Conservation (phyloP, 2,888 invertebrate genomes). For the Mimachlamys varia region DNA sequence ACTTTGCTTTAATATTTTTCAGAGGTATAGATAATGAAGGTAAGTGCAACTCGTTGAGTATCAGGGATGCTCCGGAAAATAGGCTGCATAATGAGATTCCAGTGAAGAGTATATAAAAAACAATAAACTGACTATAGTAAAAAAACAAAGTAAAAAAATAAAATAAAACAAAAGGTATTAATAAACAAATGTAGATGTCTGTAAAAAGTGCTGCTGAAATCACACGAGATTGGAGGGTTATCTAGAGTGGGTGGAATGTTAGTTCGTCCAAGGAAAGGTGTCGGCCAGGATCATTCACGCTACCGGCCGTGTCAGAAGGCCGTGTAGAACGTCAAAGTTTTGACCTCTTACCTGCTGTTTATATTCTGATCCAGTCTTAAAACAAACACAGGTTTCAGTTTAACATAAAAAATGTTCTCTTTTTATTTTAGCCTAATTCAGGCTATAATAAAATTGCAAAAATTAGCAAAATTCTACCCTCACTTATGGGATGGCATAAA, state of each 20-base stretch:
- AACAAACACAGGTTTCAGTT: conserved; percentile 24
- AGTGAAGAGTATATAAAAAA: not conserved
- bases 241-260: not conserved
- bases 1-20: no score
- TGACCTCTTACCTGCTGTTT: conserved; percentile 8
- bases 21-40: no score
- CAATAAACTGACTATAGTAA: not conserved
- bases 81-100: no score
- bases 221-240: not conserved
- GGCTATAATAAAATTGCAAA: no score
- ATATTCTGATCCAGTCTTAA: conserved; percentile 29
- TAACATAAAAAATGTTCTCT: not conserved
- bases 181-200: not conserved
- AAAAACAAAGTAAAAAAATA: not conserved
- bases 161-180: not conserved
- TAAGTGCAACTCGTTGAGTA: no score
- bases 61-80: no score
- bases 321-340: not conserved
- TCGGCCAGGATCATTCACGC: not conserved
- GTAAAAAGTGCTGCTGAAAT: not conserved
- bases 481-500: no score
- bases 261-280: not conserved
- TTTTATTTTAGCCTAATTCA: no score
- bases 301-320: not conserved
- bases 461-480: no score